Base-by-base conservation (phyloP, 64 coral and sea anemone species). In the Acropora yongei region DNA sequence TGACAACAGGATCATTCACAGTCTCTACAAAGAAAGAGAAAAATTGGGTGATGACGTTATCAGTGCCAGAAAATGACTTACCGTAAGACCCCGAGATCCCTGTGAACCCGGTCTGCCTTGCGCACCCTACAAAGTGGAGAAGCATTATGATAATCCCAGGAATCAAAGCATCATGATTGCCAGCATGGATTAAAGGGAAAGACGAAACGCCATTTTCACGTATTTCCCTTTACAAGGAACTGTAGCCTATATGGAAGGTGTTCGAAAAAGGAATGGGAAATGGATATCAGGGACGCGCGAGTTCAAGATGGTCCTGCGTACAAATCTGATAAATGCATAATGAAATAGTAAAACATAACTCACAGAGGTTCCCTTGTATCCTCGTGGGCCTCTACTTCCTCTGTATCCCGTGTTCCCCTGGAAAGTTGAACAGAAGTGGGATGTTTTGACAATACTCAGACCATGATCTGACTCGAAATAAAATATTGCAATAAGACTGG, bases 361-460 rank as follows among this genome's bases (percentile, higher is more conserved):
- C 61, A 91, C 89, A 8, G 7, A 41, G 55, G 72, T 72, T 5
- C 89, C 89, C 72, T 91, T 85, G 41, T 30, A 47, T 57, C 89
- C 89, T 0, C 80, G 80, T 14, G 50, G 6, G 3, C 89, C 89
- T 84, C 89, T 73, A 6, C 14, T 57, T 0, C 89, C 89, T 2
- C 89, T 80, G 7, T 65, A 45, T 2, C 89, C 89, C 13, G 44
- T 46, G 13, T 49, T 39, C 5, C 89, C 89, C 89, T 91, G 16
- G 19, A 40, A 16, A 68, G 47, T 0, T 1, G 17, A 10, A 5
- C 60, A 69, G 10, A 9, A 13, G 16, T 13, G 60, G 6, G 60
- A 11, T 12, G 13, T 55, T 63, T 11, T 63, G 13, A 63, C 60
- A 8, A 13, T 11, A 63, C 8, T 11, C 5, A 4, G 51, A 55